Percentiles rank a stretch among this genome's conserved stretches.
Evolutionary conservation across 2,888 invertebrate species (phyloP).

Genomic region (Andrena bucephala): DNA sequence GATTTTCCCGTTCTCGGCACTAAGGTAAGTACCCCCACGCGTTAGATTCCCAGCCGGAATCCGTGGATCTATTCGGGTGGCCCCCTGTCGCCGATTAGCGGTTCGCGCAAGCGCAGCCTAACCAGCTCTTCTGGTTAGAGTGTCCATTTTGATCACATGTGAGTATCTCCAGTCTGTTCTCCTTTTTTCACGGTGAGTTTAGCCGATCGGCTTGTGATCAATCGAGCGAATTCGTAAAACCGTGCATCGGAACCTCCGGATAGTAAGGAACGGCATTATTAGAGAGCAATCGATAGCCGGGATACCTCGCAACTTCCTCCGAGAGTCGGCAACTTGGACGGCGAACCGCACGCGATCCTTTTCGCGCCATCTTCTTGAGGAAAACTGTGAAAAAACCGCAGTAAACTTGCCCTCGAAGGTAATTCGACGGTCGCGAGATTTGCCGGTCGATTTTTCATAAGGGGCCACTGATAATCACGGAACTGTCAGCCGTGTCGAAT

Average conservation of each 20-base stretch:
- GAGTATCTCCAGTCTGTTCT: conserved; percentile 88
- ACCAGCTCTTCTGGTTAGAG: conserved; percentile 92
- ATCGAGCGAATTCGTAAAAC: conserved; percentile 43
- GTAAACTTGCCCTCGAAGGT: conserved; percentile 55
- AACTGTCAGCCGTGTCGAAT: conserved; percentile 51
- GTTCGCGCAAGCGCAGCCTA: conserved; percentile 89
- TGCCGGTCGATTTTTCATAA: conserved; percentile 28
- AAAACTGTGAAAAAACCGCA: conserved; percentile 67
- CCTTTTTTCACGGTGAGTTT: conserved; percentile 75
- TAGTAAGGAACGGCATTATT: conserved; percentile 19
- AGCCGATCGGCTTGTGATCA: conserved; percentile 46
- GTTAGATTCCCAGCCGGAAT: conserved; percentile 60
- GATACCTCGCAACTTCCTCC: conserved; percentile 8
- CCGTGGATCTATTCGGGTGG: conserved; percentile 78
- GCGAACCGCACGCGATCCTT: conserved; percentile 78
- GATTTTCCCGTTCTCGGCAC: conserved; percentile 30
- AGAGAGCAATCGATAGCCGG: conserved; percentile 14
- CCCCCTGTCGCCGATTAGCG: conserved; percentile 85
- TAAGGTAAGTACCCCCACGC: conserved; percentile 2
- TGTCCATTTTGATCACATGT: conserved; percentile 96
- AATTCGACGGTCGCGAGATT: conserved; percentile 44
- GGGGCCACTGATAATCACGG: conserved; percentile 40
- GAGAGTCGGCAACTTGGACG: conserved; percentile 70
- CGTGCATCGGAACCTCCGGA: conserved; percentile 31
- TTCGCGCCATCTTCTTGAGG: conserved; percentile 86